Percentiles rank a stretch among this genome's conserved stretches.
Evolutionary conservation across 2,888 invertebrate genomes (phyloP).

Genomic region (Chalcis sispes): DNA sequence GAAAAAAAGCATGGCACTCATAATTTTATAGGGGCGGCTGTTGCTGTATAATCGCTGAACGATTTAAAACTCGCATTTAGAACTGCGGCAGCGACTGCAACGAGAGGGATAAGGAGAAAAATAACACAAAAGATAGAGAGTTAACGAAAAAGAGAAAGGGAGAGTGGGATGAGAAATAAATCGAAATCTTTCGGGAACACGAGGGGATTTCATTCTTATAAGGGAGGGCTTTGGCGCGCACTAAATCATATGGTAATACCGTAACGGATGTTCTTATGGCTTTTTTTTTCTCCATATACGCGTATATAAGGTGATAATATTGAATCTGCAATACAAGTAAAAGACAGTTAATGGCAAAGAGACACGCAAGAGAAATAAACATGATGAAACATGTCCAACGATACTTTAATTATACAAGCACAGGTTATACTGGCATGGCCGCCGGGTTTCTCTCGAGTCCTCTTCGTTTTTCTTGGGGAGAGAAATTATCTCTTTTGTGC

Average conservation of each 20-base stretch:
- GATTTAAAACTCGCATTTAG: slow-evolving; percentile 71
- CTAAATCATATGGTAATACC: slow-evolving; percentile 74
- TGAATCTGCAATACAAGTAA: not conserved
- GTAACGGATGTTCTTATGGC: slow-evolving; percentile 62
- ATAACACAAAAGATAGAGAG: too few species aligned
- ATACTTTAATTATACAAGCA: not conserved
- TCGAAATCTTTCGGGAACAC: slow-evolving; percentile 16
- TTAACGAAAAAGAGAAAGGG: slow-evolving; percentile 44
- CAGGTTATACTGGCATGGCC: not conserved
- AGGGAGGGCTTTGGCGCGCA: slow-evolving; percentile 61
- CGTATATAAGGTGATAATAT: not conserved
- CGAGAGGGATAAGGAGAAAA: slow-evolving; percentile 46
- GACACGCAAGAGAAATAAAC: slow-evolving; percentile 35
- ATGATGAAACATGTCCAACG: slow-evolving; percentile 40
- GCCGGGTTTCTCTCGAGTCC: not conserved
- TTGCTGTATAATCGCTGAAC: slow-evolving; percentile 40
- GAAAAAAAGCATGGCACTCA: slow-evolving; percentile 10
- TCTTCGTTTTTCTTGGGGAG: slow-evolving; percentile 1
- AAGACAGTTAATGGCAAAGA: slow-evolving; percentile 11
- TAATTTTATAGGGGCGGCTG: slow-evolving; percentile 57
- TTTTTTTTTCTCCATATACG: not conserved
- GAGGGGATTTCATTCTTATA: slow-evolving; percentile 41
- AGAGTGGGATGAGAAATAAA: slow-evolving; percentile 28
- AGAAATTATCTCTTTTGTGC: slow-evolving; percentile 39
- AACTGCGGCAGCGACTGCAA: slow-evolving; percentile 9